phyloP scores from a whole-genome alignment of 1,140 invertebrate species.

The Ceratina calcarata region DNA sequence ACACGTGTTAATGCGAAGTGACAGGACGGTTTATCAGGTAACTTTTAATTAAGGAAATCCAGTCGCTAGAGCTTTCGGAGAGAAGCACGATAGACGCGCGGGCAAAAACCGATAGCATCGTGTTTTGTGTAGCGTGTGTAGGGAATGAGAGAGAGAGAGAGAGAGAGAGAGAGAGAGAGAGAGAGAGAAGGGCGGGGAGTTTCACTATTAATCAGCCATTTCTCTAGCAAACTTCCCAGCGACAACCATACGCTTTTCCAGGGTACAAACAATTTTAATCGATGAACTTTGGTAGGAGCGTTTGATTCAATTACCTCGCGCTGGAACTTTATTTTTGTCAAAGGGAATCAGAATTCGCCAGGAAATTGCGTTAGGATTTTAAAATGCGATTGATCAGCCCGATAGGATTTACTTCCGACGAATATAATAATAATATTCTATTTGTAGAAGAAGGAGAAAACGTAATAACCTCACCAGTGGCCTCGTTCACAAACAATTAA shows the following conservation, averaged over 20 bases:
- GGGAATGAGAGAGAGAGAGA: slow-evolving; percentile 4
- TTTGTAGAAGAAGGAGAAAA: too few relatives aligned
- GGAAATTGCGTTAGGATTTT: too few relatives aligned
- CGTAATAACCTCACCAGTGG: too few relatives aligned
- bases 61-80: slow-evolving; percentile 41
- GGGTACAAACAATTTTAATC: slow-evolving; percentile 58
- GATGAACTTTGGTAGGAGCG: slow-evolving; percentile 43
- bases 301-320: slow-evolving; percentile 46
- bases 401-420: too few relatives aligned
- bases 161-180: background rate
- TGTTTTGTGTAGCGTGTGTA: slow-evolving; percentile 31
- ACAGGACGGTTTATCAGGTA: slow-evolving; percentile 49
- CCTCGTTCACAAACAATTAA: background rate
- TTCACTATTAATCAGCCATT: slow-evolving; percentile 64
- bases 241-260: slow-evolving; percentile 53
- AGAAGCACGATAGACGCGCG: slow-evolving; percentile 52
- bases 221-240: slow-evolving; percentile 46
- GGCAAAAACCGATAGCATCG: slow-evolving; percentile 49
- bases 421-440: too few relatives aligned
- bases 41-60: slow-evolving; percentile 61
- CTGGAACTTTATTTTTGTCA: too few relatives aligned
- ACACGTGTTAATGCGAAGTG: slow-evolving; percentile 27
- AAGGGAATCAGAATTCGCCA: too few relatives aligned
- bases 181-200: slow-evolving; percentile 12
- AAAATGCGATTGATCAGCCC: too few relatives aligned